phyloP scores from a whole-genome alignment of 2,797 vertebrate genomes.

The Coilia nasus region DNA sequence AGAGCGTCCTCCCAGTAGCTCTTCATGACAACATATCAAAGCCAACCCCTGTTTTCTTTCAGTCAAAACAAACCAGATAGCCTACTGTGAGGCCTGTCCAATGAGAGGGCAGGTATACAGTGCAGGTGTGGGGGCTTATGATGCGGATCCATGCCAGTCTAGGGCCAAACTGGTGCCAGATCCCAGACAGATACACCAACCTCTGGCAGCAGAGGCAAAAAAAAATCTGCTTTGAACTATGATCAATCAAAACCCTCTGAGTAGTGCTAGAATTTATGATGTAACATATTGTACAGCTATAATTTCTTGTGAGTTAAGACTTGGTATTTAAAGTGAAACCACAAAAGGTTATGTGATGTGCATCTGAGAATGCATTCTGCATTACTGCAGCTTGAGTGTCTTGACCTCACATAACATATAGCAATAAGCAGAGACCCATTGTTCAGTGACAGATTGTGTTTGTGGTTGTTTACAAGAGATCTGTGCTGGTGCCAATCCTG shows the following conservation, averaged over 20 bases:
- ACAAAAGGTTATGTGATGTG: no score
- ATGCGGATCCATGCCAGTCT: neutral
- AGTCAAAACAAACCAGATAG: neutral
- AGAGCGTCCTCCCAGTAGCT: conserved; percentile 25
- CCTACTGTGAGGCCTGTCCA: no score
- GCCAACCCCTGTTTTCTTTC: neutral
- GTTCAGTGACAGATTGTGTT: neutral
- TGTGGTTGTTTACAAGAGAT: neutral
- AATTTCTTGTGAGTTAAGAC: no score
- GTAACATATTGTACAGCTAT: no score
- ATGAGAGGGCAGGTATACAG: no score
- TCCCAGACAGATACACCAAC: neutral
- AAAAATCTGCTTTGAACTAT: no score
- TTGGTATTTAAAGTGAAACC: no score
- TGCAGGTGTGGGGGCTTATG: neutral
- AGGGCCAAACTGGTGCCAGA: neutral
- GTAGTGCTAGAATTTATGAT: no score
- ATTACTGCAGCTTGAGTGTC: no score
- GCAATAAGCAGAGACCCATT: neutral
- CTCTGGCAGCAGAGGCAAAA: neutral
- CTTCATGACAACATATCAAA: conserved; percentile 6
- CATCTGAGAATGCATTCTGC: no score
- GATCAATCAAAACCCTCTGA: no score
- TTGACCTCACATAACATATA: neutral
- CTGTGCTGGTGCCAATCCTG: neutral